Evolutionary conservation across 2,113 vertebrate species (phyloP).

Genomic region (Microtus ochrogaster): DNA sequence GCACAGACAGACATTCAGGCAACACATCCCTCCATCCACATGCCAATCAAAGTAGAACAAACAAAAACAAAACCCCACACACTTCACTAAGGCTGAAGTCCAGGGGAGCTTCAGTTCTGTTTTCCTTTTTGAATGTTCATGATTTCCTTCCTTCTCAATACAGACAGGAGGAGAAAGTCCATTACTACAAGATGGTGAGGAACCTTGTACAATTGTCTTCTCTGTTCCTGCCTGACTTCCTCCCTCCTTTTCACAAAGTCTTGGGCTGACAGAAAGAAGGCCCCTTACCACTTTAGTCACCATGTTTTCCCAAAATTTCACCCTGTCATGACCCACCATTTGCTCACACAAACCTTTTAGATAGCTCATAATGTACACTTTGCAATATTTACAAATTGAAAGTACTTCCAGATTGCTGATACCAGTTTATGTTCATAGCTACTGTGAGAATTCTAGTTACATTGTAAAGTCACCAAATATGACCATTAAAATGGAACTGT

Average conservation of each 20-base stretch:
- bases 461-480: neutral
- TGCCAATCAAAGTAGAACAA: neutral
- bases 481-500: neutral
- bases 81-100: neutral
- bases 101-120: neutral
- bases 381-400: neutral
- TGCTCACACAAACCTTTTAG: slow-evolving; percentile 7
- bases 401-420: neutral
- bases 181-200: neutral
- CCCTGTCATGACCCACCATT: neutral
- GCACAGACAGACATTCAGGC: neutral
- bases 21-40: neutral
- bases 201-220: too few species aligned
- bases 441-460: neutral
- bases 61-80: neutral
- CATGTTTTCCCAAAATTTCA: slow-evolving; percentile 18
- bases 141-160: neutral
- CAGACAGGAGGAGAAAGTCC: neutral
- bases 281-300: neutral
- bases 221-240: neutral
- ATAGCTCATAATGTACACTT: neutral
- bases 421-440: neutral
- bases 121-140: neutral
- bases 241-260: neutral
- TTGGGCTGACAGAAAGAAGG: neutral